These are phyloP conservation scores for Gnathonemus longibarbis DNA, from an alignment of 2,113 vertebrate species.

Conservation along the genomic window DNA sequence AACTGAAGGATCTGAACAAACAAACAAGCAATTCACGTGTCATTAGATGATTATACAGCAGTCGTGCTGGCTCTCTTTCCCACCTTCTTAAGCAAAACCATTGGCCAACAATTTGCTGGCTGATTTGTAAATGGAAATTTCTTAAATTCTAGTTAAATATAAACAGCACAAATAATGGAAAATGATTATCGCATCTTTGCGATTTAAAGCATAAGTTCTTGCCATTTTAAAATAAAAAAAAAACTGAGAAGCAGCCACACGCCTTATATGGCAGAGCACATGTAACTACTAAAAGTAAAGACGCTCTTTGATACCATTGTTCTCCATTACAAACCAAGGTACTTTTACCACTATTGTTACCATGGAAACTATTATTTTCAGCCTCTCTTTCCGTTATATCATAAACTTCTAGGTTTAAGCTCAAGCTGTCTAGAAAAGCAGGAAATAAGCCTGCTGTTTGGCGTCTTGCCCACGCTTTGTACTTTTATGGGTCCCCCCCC, in stretches of 20 bases:
- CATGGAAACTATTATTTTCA: background rate
- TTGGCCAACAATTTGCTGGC: background rate
- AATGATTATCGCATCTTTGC: background rate
- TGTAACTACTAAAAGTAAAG: background rate
- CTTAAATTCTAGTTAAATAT: background rate
- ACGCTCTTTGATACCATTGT: background rate
- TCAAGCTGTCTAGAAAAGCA: background rate
- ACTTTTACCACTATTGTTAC: background rate
- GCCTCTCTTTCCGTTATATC: background rate
- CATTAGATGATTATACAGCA: background rate
- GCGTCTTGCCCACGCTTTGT: slow-evolving; percentile 54
- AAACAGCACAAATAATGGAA: background rate
- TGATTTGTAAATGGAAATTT: background rate
- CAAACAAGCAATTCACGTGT: background rate
- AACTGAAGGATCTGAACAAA: background rate
- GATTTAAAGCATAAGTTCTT: background rate
- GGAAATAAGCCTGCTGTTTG: slow-evolving; percentile 44
- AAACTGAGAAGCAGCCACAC: background rate
- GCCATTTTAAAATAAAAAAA: background rate
- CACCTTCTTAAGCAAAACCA: background rate
- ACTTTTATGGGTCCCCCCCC: slow-evolving; percentile 55
- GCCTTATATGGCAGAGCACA: background rate
- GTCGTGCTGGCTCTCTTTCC: background rate
- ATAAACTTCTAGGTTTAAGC: background rate
- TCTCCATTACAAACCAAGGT: background rate